Evolutionary conservation across 2,113 vertebrate genomes (phyloP), one percentile per base, ranked within the genome.

Genomic region (Bolborhynchus lineola): DNA sequence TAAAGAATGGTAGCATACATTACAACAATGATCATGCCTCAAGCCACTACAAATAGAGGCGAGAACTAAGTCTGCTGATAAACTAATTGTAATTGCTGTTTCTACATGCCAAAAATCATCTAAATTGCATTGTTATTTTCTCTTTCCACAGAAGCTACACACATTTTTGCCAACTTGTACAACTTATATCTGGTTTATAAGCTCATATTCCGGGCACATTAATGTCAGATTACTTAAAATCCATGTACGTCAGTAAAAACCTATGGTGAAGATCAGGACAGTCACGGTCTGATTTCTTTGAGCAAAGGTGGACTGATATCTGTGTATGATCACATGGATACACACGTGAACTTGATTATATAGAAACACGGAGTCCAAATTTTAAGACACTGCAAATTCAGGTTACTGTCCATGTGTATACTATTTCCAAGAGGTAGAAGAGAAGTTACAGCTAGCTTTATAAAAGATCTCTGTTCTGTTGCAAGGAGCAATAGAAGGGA

Each of bases 201-300:
- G 29, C 42, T 90, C 59, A 80, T 53, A 76, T 82, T 94, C 28
- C 46, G 57, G 67, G 50, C 47, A 91, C 29, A 49, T 72, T 86
- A 79, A n/a, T 25, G 78, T 76, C 62, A 88, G 26, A 70, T 55
- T 72, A 85, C 19, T 53, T 91, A 46, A 95, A 86, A 90, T 70
- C 33, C 42, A 23, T 0, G 0, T 24, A 92, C 59, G 3, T 85
- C 28, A 90, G 59, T 74, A 33, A 88, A 92, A 79, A 74, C 16
- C 2, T 46, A 10, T 26, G 9, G 9, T 82, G 82, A 85, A 83
- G 37, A 85, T 50, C 53, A 33, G 37, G 76, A 75, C 39, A 57
- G 25, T 77, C 7, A 3, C 57, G 16, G 39, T 82, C 42, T 12
- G 13, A 65, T 65, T 91, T 82, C 55, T 86, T 79, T 82, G 53